Conservation (phyloP, 2,888 invertebrate genomes). For the Melolontha melolontha region DNA sequence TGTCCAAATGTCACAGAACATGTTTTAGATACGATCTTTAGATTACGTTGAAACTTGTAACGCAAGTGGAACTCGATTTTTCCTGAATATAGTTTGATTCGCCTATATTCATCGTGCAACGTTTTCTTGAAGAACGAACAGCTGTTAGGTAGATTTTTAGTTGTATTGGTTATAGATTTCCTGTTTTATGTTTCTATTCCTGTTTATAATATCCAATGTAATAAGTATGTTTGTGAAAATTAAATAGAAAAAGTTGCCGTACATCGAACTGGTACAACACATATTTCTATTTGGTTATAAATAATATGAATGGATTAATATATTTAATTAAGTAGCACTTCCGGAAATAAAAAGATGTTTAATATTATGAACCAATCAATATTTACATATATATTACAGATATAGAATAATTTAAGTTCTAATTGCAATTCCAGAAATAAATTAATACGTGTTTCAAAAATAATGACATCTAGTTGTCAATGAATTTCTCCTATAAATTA, state of each 20-base stretch:
- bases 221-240: conserved; percentile 32
- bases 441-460: no score
- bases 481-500: no score
- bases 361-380: no score
- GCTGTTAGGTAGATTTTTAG: conserved; percentile 26
- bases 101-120: conserved; percentile 39
- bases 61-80: conserved; percentile 48
- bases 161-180: conserved; percentile 35
- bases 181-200: conserved; percentile 41
- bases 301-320: no score
- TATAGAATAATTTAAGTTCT: no score
- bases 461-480: no score
- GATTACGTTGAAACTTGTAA: conserved; percentile 23
- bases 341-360: no score
- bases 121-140: conserved; percentile 35
- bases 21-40: conserved; percentile 35
- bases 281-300: background rate
- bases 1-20: conserved; percentile 46
- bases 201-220: conserved; percentile 23
- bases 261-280: background rate
- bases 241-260: conserved; percentile 1
- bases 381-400: no score
- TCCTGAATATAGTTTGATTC: conserved; percentile 45
- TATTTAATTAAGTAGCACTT: no score
- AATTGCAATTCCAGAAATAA: no score